These are phyloP conservation scores for Greenwoodochromis staneri DNA, from an alignment of 2,113 vertebrate species.

Conservation along the genomic window DNA sequence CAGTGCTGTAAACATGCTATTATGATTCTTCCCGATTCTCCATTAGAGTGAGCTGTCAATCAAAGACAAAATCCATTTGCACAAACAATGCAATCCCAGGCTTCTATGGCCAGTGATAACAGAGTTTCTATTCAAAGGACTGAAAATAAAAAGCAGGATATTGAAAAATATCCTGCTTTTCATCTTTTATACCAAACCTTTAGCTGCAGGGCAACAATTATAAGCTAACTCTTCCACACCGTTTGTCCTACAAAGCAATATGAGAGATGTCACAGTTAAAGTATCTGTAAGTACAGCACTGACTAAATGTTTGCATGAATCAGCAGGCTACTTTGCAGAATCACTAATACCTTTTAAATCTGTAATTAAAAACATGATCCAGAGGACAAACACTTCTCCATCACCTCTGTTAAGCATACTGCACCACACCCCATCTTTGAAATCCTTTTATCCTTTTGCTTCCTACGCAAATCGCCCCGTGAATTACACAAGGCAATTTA, in stretches of 20 bases:
- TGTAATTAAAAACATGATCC: constrained; percentile 46
- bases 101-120: not conserved
- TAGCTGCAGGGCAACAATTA: not conserved
- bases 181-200: not conserved
- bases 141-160: constrained; percentile 24
- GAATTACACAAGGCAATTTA: constrained; percentile 50
- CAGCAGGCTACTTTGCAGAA: not conserved
- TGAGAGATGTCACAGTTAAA: not conserved
- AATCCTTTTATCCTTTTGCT: constrained; percentile 43
- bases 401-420: not conserved
- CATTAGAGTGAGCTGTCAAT: constrained; percentile 29
- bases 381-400: constrained; percentile 11
- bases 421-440: constrained; percentile 12
- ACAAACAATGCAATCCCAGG: not conserved
- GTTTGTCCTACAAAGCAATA: not conserved
- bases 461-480: constrained; percentile 12
- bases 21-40: constrained; percentile 1
- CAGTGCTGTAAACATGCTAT: not conserved
- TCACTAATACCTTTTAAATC: constrained; percentile 5
- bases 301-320: not conserved
- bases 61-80: constrained; percentile 27
- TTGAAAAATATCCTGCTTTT: constrained; percentile 19
- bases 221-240: not conserved
- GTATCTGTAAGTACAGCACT: not conserved
- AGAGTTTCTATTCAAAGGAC: not conserved